Conservation (phyloP, 1,140 invertebrate species). For the Pollicipes pollicipes region DNA sequence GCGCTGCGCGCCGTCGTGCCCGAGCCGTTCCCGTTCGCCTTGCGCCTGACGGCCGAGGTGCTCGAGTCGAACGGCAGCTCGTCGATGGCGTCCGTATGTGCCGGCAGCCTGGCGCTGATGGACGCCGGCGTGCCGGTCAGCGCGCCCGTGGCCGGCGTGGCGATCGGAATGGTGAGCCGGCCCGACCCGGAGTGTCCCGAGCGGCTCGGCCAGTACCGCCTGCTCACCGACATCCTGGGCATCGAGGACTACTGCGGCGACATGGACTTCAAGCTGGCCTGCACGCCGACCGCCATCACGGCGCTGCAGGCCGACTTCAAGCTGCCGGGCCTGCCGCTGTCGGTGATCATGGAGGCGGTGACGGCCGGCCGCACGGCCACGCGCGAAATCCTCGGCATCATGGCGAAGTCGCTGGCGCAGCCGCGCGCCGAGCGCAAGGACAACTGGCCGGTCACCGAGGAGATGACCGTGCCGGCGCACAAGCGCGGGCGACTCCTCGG, state of each 20-base stretch:
- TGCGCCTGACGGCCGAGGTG: slow-evolving; percentile 82
- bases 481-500: slow-evolving; percentile 68
- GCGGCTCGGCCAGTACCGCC: slow-evolving; percentile 51
- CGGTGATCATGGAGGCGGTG: slow-evolving; percentile 71
- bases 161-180: slow-evolving; percentile 69
- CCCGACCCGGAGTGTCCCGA: slow-evolving; percentile 36
- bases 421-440: slow-evolving; percentile 34
- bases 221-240: slow-evolving; percentile 87
- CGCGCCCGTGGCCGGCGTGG: slow-evolving; percentile 77
- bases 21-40: slow-evolving; percentile 69
- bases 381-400: slow-evolving; percentile 58
- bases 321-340: slow-evolving; percentile 70
- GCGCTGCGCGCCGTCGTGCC: slow-evolving; percentile 65
- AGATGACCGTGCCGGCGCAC: slow-evolving; percentile 56
- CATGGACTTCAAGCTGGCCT: slow-evolving; percentile 98
- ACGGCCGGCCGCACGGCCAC: slow-evolving; percentile 54
- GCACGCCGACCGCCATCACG: slow-evolving; percentile 78
- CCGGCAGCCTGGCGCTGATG: slow-evolving; percentile 81
- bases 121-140: slow-evolving; percentile 80
- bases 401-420: slow-evolving; percentile 32
- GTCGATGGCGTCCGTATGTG: slow-evolving; percentile 96
- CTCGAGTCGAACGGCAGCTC: slow-evolving; percentile 95
- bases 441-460: slow-evolving; percentile 73
- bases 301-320: slow-evolving; percentile 90
- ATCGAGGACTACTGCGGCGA: slow-evolving; percentile 98